Percentiles rank a stretch among this genome's conserved stretches.
These are phyloP conservation scores for Taeniopygia guttata DNA, from an alignment of 2,797 vertebrate genomes.

Conservation along the genomic window DNA sequence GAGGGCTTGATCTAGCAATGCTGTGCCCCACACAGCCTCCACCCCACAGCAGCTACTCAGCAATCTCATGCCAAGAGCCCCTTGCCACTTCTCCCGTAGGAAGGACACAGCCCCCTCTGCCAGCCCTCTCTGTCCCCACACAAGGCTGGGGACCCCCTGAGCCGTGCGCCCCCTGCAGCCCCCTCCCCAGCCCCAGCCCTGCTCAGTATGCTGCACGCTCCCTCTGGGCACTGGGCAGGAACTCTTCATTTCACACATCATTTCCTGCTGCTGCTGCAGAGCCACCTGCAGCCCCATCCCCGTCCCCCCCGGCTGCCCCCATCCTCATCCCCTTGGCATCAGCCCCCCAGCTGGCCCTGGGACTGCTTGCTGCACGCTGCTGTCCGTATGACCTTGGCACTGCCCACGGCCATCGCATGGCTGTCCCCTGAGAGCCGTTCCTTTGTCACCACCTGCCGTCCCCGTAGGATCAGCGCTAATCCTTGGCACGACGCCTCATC, in stretches of 20 bases:
- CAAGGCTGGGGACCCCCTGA: neutral
- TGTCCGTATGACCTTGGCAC: neutral
- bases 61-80: fast-evolving
- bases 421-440: neutral
- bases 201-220: constrained; percentile 43
- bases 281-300: neutral
- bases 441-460: neutral
- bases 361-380: neutral
- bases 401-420: neutral
- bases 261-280: constrained; percentile 46
- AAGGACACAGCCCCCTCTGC: neutral
- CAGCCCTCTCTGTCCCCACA: neutral
- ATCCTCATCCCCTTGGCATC: neutral
- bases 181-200: neutral
- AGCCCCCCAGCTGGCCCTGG: neutral
- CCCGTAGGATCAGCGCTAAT: neutral
- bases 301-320: neutral
- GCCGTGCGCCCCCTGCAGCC: neutral
- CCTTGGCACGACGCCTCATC: neutral
- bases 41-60: neutral
- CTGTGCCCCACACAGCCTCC: neutral
- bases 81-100: neutral
- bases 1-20: neutral
- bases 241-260: constrained; percentile 61
- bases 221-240: constrained; percentile 63